Evolutionary conservation across 2,113 vertebrate genomes (phyloP).

Genomic region (Micronycteris hirsuta): DNA sequence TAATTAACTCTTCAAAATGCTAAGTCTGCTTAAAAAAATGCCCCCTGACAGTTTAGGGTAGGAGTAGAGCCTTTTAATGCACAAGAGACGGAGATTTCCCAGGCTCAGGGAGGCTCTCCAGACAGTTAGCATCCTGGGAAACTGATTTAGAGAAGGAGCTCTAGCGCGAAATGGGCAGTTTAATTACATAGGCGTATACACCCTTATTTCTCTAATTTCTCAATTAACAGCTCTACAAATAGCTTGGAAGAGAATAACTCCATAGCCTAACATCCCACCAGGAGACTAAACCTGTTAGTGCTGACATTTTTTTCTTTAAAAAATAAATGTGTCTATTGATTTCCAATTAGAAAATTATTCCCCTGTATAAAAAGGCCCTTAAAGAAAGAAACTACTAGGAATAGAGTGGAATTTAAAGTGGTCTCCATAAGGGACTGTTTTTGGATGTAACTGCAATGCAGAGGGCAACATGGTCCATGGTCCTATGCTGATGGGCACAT

Average conservation of each 20-base stretch:
- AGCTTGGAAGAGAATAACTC: constrained; percentile 67
- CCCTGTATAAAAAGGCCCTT: background rate
- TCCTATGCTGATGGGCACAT: background rate
- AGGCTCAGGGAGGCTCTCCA: constrained; percentile 61
- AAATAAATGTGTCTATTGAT: constrained; percentile 62
- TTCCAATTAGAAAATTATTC: constrained; percentile 53
- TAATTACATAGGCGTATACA: constrained; percentile 60
- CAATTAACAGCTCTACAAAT: constrained; percentile 70
- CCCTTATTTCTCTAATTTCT: constrained; percentile 73
- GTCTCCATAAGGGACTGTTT: background rate
- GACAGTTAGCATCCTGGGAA: constrained; percentile 73
- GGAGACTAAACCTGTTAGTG: constrained; percentile 32
- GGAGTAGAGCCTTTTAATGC: constrained; percentile 58
- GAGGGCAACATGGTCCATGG: background rate
- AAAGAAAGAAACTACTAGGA: background rate
- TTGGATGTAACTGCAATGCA: background rate
- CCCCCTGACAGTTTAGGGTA: constrained; percentile 53
- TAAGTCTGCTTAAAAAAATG: constrained; percentile 62
- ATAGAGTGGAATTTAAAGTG: background rate
- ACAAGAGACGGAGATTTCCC: constrained; percentile 67
- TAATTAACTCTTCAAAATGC: constrained; percentile 72
- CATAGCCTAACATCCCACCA: constrained; percentile 64
- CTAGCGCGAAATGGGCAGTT: constrained; percentile 62
- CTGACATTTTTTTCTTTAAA: constrained; percentile 55
- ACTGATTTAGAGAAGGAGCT: constrained; percentile 12